Base-by-base conservation (phyloP, 2,113 vertebrate genomes). In the Microcebus griseorufus region DNA sequence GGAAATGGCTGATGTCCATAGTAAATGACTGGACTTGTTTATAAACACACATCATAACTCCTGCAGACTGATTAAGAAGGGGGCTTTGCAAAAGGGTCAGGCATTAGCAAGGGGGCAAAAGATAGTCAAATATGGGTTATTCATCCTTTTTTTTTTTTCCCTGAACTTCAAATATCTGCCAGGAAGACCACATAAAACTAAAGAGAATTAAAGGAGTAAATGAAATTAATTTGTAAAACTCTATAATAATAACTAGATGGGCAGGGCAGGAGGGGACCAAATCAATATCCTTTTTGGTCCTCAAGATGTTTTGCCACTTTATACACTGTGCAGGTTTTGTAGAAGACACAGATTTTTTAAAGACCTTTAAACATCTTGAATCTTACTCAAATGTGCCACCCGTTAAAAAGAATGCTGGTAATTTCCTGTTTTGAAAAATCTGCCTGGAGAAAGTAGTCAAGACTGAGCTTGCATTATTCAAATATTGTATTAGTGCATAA, bases 401-500 rank as follows among this genome's bases (percentile, higher is more conserved):
- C 95, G 94, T 87, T 90, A 87, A 95, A 96, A 98, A 94, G 95
- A 97, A 98, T 92, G 96, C 70, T 95, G 92, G 23, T 94, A 84
- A 96, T 93, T 97, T 97, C 92, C 95, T 95, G 27, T 37, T 97
- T 67, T 97, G 70, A 95, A 95, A 97, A 97, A 93, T 85, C 76
- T 97, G 90, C 97, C 98, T 94, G 96, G 55, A 97, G 97, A 95
- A 97, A 97, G 94, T 48, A 94, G 67, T 95, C 96, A 98, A 97
- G 97, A 97, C 96, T 72, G 84, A 97, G 93, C 97, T 87, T 60
- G 96, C 95, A 96, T 87, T 96, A 96, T 93, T 94, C 88, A 97
- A 97, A 97, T 96, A 97, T 79, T 98, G 45, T 96, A 97, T 97
- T 90, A 93, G 62, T 55, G 55, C 53, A 97, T 90, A 97, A 97